phyloP scores from a whole-genome alignment of 1,140 invertebrate genomes.

The Pemphigus obesinymphae region DNA sequence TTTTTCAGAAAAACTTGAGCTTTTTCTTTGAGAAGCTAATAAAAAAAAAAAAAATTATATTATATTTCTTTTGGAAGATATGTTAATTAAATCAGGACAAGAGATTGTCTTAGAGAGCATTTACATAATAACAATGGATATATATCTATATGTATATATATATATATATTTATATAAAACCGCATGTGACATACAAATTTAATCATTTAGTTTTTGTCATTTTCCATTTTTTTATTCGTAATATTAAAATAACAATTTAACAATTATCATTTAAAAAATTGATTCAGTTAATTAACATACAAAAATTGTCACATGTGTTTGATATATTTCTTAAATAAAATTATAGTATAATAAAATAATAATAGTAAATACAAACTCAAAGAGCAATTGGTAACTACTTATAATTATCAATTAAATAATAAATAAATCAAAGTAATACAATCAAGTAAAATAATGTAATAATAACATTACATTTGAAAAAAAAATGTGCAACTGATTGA shows the following conservation, averaged over 20 bases:
- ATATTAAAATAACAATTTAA: neutral
- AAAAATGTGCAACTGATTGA: neutral
- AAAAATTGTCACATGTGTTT: slow-evolving; percentile 4
- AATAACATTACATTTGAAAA: neutral
- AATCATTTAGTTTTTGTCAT: neutral
- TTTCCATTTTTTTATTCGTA: neutral
- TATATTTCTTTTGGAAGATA: slow-evolving; percentile 23
- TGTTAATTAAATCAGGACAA: slow-evolving; percentile 18
- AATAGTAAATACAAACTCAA: slow-evolving; percentile 41
- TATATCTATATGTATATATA: neutral
- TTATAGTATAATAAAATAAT: slow-evolving; percentile 35
- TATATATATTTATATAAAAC: slow-evolving; percentile 1
- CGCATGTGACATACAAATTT: neutral
- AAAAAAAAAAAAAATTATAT: neutral
- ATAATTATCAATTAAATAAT: slow-evolving; percentile 31
- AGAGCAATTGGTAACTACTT: slow-evolving; percentile 35
- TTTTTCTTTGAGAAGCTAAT: neutral
- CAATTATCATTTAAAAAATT: neutral
- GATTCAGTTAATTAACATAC: no score
- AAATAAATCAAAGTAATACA: slow-evolving; percentile 38
- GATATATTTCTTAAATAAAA: neutral
- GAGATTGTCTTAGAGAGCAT: slow-evolving; percentile 40
- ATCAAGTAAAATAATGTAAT: slow-evolving; percentile 6
- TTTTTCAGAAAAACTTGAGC: slow-evolving; percentile 13
- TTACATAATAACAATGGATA: slow-evolving; percentile 26